phyloP scores from a whole-genome alignment of 2,113 vertebrate species.

The Lampris megalopsis region DNA sequence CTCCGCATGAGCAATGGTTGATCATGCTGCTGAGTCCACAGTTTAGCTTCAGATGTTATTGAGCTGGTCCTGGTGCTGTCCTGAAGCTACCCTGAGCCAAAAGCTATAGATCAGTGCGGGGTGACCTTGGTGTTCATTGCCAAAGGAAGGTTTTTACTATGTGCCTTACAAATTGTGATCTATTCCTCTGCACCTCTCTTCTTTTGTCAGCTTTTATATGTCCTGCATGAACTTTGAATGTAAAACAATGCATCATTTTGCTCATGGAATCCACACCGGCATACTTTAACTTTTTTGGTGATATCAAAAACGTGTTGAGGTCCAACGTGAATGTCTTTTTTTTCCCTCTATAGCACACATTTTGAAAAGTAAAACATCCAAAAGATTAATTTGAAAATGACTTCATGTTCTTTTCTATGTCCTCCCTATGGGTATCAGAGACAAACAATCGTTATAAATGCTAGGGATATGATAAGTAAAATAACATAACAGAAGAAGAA shows the following conservation, averaged over 20 bases:
- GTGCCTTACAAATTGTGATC: constrained; percentile 22
- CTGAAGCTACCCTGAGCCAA: constrained; percentile 48
- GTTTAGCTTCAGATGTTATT: constrained; percentile 69
- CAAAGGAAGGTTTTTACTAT: constrained; percentile 19
- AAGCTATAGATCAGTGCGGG: constrained; percentile 32
- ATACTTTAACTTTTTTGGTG: neutral
- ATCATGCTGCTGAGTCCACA: constrained; percentile 74
- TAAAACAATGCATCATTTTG: constrained; percentile 10
- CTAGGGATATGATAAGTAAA: too few relatives aligned
- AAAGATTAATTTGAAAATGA: too few relatives aligned
- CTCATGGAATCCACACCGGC: constrained; percentile 5
- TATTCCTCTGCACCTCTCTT: constrained; percentile 3
- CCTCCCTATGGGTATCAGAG: too few relatives aligned
- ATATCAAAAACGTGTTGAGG: neutral
- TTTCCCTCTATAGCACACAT: neutral
- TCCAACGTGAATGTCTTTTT: neutral
- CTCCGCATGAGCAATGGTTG: constrained; percentile 69
- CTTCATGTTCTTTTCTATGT: too few relatives aligned
- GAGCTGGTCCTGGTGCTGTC: constrained; percentile 60
- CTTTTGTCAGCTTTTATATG: constrained; percentile 39
- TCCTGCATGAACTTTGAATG: constrained; percentile 11
- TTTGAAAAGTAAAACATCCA: neutral
- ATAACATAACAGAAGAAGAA: too few relatives aligned
- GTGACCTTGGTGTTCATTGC: constrained; percentile 52
- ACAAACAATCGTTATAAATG: too few relatives aligned